Base-by-base conservation (phyloP, 2,888 invertebrate species). In the Horisme vitalbata region DNA sequence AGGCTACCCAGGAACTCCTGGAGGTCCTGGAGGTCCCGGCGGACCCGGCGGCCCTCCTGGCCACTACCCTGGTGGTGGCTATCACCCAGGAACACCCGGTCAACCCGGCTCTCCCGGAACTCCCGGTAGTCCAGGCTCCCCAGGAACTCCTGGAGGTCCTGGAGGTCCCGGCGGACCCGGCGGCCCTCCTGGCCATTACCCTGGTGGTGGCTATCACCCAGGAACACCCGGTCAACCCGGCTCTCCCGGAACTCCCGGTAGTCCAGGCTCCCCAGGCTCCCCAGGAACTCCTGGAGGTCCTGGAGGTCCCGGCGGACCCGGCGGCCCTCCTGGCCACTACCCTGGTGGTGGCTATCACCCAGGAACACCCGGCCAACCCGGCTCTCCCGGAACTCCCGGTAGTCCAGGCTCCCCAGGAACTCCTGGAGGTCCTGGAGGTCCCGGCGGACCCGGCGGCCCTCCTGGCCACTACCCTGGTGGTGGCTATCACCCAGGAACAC, bases 401-500 rank as follows among this genome's bases (percentile, higher is more conserved):
- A 39, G 43, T 33, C 66, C 60, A 61, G 11, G 41, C 18, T 18
- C 18, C 6, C 18, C 41, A 5, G 50, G 63, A 7, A 39, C 43
- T 33, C 66, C 60, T 62, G 11, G 41, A 31, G 48, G 24, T 47
- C 59, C 37, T 33, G 52, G 52, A 13, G 41, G 39, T 20, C 60
- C 71, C 27, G 67, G 68, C 27, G 31, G 49, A 49, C n/a, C 57
- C 57, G n/a, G 4, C 7, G 54, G 60, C 11, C 62, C 62, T 14
- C 61, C 62, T 18, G 57, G 61, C 1, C 46, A 45, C 45, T n/a
- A 57, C 15, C 93, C 93, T 34, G 61, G 60, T 6, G 57, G 71
- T 26, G 61, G 59, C 12, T 27, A 12, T 20, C 28, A 37, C 37
- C 71, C 30, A 8, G 23, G 23, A 44, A 3, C 23, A 3, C n/a